Evolutionary conservation across 1,140 invertebrate genomes (phyloP), one percentile per base, ranked within the genome.

Genomic region (Ceratoteleas bidentatus): DNA sequence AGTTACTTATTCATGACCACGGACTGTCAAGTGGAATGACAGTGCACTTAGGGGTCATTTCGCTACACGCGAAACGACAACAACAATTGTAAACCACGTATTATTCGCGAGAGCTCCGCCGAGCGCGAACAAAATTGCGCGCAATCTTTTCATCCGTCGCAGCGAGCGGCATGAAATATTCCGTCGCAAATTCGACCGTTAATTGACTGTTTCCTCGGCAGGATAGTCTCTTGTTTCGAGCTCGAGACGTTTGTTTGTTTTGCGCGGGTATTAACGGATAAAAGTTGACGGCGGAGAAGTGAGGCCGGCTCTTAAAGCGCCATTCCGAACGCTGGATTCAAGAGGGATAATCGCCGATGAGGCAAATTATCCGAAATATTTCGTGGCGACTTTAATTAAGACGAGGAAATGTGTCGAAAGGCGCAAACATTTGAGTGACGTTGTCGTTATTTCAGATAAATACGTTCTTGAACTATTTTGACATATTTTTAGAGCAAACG

Each of bases 1-100:
- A 45, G 43, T 45, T 45, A 45, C 43, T 45, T 45, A 45, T 45
- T 45, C 43, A 45, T n/a, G 43, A 45, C 43, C 43, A n/a, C 43
- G 10, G 43, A 45, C 43, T 45, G 43, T 45, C 43, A 45, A 45
- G 43, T n/a, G n/a, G 10, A 45, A 45, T 45, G 43, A 45, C 43
- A n/a, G 43, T 45, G 43, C 11, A 13, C 36, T 40, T 40, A 45
- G 43, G 5, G 36, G 36, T 40, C 36, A 40, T 40, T 24, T 24
- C 4, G 24, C 24, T 24, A 40, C 36, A 11, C 7, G 10, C 36
- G 10, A 40, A 40, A 40, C 10, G 10, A 40, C 36, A 11, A 40
- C 36, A 40, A 40, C 36, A 9, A 40, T 40, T 40, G 36, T 40
- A 40, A 40, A 3, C 7, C 6, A 6, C 10, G 36, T 6, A 40